A percentile compares a stretch with the other conserved stretches of the same genome.
Evolutionary conservation across 2,888 invertebrate species (phyloP).

Genomic region (Gisinianus flammeolus): DNA sequence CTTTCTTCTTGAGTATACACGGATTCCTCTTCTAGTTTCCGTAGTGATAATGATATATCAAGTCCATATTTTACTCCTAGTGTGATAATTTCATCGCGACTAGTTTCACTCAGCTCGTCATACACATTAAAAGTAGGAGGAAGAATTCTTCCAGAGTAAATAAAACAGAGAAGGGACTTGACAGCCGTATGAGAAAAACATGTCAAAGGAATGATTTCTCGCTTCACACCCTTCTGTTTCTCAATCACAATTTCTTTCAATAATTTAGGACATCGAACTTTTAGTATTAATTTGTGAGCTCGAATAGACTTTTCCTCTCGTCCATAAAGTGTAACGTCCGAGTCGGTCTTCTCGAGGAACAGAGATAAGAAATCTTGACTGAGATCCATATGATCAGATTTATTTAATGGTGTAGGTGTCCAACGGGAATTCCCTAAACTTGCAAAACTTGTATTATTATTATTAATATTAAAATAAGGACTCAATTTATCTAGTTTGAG

Average conservation of each 20-base stretch:
- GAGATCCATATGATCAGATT: slow-evolving; percentile 32
- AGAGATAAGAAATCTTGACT: slow-evolving; percentile 29
- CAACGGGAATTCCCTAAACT: not conserved
- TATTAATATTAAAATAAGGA: too few species aligned
- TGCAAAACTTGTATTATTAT: too few species aligned
- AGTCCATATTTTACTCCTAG: slow-evolving; percentile 30
- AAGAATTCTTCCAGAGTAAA: slow-evolving; percentile 46
- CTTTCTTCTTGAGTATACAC: not conserved
- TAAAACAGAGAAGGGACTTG: slow-evolving; percentile 46
- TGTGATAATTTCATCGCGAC: slow-evolving; percentile 29
- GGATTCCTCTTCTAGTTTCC: not conserved
- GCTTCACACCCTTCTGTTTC: slow-evolving; percentile 23
- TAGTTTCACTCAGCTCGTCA: not conserved
- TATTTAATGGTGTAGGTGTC: slow-evolving; percentile 7
- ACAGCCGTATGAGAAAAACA: slow-evolving; percentile 45
- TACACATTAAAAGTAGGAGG: slow-evolving; percentile 14
- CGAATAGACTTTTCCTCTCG: slow-evolving; percentile 62
- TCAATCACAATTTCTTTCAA: slow-evolving; percentile 60
- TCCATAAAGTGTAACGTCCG: slow-evolving; percentile 62
- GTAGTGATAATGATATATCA: not conserved
- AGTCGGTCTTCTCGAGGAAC: slow-evolving; percentile 30
- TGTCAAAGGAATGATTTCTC: slow-evolving; percentile 46
- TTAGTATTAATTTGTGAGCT: slow-evolving; percentile 64
- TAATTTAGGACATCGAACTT: slow-evolving; percentile 62
- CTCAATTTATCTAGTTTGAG: too few species aligned